phyloP scores from a whole-genome alignment of 2,113 vertebrate species.

The Nettapus auritus region DNA sequence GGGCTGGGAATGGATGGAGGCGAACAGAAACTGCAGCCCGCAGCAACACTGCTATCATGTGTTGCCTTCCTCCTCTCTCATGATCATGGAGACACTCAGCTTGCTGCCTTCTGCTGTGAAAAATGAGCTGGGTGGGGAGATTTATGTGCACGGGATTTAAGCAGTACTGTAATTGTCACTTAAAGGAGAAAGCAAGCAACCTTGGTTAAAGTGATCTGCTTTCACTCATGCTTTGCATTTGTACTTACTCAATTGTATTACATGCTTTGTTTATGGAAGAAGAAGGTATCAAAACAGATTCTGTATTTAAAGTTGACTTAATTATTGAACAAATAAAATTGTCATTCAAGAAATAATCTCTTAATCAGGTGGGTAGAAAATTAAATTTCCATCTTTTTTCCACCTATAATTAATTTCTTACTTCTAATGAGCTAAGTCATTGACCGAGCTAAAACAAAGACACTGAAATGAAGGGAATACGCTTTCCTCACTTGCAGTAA shows the following conservation, averaged over 20 bases:
- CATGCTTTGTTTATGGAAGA: background rate
- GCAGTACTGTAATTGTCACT: background rate
- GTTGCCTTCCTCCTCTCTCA: background rate
- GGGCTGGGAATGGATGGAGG: background rate
- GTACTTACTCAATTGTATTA: background rate
- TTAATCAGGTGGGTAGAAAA: background rate
- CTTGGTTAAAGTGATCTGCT: background rate
- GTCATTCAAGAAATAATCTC: background rate
- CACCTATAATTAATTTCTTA: background rate
- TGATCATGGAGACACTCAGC: background rate
- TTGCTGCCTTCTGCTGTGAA: background rate
- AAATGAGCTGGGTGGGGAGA: background rate
- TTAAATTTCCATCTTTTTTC: background rate
- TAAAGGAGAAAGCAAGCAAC: background rate
- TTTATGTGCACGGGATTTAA: background rate
- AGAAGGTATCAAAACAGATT: background rate
- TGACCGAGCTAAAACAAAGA: background rate
- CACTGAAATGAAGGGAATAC: background rate
- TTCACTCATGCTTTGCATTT: background rate
- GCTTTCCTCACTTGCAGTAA: background rate
- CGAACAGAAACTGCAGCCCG: rapidly evolving
- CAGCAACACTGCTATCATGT: background rate
- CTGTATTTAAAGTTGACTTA: background rate
- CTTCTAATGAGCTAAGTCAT: background rate
- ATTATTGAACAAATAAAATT: background rate